Base-by-base conservation (phyloP, 2,113 vertebrate species). In the Octodon degus region DNA sequence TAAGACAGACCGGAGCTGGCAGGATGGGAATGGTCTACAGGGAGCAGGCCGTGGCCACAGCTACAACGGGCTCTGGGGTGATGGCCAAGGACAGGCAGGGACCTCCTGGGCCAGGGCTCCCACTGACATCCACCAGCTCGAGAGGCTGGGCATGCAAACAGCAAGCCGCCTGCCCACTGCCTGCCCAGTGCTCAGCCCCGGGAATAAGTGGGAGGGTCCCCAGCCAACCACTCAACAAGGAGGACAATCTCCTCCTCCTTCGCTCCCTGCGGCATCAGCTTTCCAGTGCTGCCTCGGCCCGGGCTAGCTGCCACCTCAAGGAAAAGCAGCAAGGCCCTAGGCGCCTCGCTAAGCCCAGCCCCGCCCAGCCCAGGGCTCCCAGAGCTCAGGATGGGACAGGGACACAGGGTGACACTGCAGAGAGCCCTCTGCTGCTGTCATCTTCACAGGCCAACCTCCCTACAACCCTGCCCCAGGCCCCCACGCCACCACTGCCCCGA, bases 141-240 rank as follows among this genome's bases (percentile, higher is more conserved):
- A 40, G 25, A 4, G 1, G n/a, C 58, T 0, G 2, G 25, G 9
- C 7, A 37, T 22, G 0, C 19, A 70, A 53, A 65, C 25, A 19
- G 2, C 22, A 5, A 7, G 19, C 27, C 0, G 0, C 62, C 80
- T 24, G 17, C 65, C 80, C 32, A 2, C 37, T 43, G 43, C 43
- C 43, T 43, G 43, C 43, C 43, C 43, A 43, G 43, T 11, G 4
- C 62, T n/a, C 65, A 25, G 77, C 50, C 77, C 11, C 34, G 34
- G 40, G 0, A 0, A 2, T 12, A 27, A 13, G 20, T 8, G 3
- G 47, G 17, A 37, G 2, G 0, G 2, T 22, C 91, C 53, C 55
- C 2, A 0, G 22, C 8, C 80, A 0, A 70, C 47, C 3, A 20
- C 70, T 19, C 1, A 1, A 8, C 58, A 7, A 6, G 13, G 24